phyloP scores from a whole-genome alignment of 2,113 vertebrate genomes.

The Heloderma charlesbogerti region DNA sequence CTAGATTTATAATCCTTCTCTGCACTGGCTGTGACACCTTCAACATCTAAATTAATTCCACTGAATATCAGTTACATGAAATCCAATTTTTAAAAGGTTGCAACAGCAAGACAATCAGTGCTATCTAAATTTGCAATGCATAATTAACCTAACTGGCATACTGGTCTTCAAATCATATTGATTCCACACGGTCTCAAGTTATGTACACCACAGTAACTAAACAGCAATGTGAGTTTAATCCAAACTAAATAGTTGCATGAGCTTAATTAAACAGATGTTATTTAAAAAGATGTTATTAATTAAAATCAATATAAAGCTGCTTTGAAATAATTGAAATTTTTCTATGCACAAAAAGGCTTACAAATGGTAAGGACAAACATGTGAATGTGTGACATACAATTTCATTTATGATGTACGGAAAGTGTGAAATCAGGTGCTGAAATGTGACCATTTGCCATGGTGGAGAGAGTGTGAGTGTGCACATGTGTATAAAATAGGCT shows the following conservation, averaged over 20 bases:
- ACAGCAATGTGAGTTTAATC: neutral
- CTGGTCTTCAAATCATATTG: neutral
- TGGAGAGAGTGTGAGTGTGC: neutral
- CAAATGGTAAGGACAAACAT: neutral
- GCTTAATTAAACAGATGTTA: neutral
- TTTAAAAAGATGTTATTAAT: slow-evolving; percentile 40
- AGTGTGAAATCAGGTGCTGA: slow-evolving; percentile 46
- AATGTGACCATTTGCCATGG: slow-evolving; percentile 29
- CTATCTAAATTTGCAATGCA: neutral
- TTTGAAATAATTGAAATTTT: neutral
- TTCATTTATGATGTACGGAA: slow-evolving; percentile 41
- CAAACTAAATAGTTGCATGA: slow-evolving; percentile 1
- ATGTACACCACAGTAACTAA: neutral
- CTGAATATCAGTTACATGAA: neutral
- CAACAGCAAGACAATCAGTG: neutral
- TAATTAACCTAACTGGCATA: neutral
- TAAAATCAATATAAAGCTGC: neutral
- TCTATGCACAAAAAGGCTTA: neutral
- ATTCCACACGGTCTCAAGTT: neutral
- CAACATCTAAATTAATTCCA: neutral
- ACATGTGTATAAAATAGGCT: slow-evolving; percentile 40
- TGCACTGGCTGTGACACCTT: neutral
- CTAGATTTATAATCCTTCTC: neutral
- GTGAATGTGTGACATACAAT: slow-evolving; percentile 5
- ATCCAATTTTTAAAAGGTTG: neutral